phyloP scores from a whole-genome alignment of 2,888 invertebrate genomes.

The Epistrophe grossulariae region DNA sequence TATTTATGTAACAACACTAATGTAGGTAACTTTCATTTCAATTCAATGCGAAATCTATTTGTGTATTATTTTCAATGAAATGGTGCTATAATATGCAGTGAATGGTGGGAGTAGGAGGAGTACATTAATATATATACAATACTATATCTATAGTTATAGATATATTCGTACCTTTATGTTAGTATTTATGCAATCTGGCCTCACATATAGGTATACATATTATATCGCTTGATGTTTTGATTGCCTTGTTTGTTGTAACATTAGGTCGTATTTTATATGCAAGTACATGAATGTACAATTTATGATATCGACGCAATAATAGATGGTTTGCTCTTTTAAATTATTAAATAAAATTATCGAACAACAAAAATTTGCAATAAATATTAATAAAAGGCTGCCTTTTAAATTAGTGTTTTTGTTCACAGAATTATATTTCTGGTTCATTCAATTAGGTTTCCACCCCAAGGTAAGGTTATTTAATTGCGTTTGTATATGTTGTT shows the following conservation, averaged over 20 bases:
- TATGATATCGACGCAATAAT: background rate
- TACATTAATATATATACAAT: no score
- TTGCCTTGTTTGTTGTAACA: constrained; percentile 46
- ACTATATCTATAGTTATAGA: no score
- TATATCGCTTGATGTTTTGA: constrained; percentile 56
- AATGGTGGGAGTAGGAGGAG: no score
- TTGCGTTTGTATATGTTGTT: no score
- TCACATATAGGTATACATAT: no score
- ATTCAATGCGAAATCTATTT: no score
- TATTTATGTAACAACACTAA: no score
- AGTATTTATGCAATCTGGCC: constrained; percentile 29
- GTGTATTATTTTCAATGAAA: no score
- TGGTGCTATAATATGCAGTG: no score
- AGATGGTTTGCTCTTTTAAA: constrained; percentile 9
- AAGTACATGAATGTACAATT: background rate
- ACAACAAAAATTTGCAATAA: background rate
- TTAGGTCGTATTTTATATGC: background rate
- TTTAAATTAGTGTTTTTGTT: background rate
- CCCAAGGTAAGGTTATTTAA: no score
- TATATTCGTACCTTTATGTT: no score
- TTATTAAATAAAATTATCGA: constrained; percentile 12
- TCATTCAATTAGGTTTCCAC: background rate
- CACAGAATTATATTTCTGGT: background rate
- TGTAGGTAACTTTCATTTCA: no score
- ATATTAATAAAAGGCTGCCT: background rate